Percentiles rank a stretch among this genome's conserved stretches.
These are phyloP conservation scores for Neosalanx taihuensis DNA, from an alignment of 2,797 vertebrate species.

Conservation along the genomic window DNA sequence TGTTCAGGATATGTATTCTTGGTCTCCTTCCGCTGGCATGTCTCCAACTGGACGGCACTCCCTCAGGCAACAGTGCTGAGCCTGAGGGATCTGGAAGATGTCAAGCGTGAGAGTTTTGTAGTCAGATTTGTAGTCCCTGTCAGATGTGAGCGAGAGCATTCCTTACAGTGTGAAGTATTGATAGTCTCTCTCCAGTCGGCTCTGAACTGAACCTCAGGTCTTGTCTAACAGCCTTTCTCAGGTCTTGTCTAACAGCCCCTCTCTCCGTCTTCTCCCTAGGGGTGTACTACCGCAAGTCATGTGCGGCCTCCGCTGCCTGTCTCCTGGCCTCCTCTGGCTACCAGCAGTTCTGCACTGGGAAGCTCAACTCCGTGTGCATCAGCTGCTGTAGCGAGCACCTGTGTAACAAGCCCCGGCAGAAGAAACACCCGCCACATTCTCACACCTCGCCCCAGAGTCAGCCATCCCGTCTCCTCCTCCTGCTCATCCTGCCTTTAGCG, in stretches of 20 bases:
- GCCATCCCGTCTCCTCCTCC: slow-evolving; percentile 4
- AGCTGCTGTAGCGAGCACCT: slow-evolving; percentile 95
- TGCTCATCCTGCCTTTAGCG: slow-evolving; percentile 21
- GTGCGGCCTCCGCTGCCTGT: slow-evolving; percentile 90
- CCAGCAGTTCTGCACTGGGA: slow-evolving; percentile 96
- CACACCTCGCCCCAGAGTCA: slow-evolving; percentile 37
- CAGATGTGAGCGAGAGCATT: too few relatives aligned
- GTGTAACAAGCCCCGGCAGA: slow-evolving; percentile 89
- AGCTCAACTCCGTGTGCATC: slow-evolving; percentile 95
- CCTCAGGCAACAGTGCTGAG: too few relatives aligned
- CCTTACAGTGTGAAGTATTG: too few relatives aligned
- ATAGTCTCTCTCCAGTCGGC: too few relatives aligned
- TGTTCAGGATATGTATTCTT: too few relatives aligned
- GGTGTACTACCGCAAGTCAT: slow-evolving; percentile 93
- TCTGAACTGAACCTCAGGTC: neutral
- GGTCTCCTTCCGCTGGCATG: too few relatives aligned
- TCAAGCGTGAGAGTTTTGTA: too few relatives aligned
- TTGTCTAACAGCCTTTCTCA: neutral
- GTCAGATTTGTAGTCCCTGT: too few relatives aligned
- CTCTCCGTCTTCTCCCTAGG: slow-evolving; percentile 69
- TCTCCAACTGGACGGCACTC: too few relatives aligned
- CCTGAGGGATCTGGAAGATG: too few relatives aligned
- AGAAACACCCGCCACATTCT: slow-evolving; percentile 72
- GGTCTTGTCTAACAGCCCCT: slow-evolving; percentile 13
- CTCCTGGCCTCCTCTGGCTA: slow-evolving; percentile 97